Base-by-base conservation (phyloP, 1,140 invertebrate genomes). In the Eufriesea mexicana region DNA sequence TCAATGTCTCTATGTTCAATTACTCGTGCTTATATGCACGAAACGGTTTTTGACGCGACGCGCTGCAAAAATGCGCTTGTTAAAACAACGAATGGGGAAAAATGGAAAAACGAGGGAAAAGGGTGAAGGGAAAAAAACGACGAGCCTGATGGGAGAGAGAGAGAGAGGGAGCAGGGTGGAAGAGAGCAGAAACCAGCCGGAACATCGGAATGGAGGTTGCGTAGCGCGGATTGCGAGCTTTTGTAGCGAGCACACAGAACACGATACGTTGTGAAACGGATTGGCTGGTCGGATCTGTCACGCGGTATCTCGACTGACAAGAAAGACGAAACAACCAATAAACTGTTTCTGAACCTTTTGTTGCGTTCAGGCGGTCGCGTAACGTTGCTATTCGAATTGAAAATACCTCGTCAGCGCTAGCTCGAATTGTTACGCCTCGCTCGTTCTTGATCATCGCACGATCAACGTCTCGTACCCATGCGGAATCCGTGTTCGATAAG, bases 241-340 rank as follows among this genome's bases (percentile, higher is more conserved):
- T 87, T 68, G 85, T 73, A 75, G 66, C 64, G 20, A 49, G 79
- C 61, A 71, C 85, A 83, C 70, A 83, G 61, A 71, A 55, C 61
- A 78, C 74, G 62, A 68, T 67, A 84, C 85, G 85, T 88, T 83
- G 86, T 66, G 83, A 88, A 87, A 88, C 86, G 87, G 87, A 88
- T 88, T 88, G 87, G 87, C 84, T 85, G 86, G 87, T 79, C 75
- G 86, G 79, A 88, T 88, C 86, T 88, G 87, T 88, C 87, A 88
- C 86, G 86, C 79, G 87, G 86, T 88, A 88, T 88, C 87, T 81
- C 79, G 78, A 89, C 75, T 85, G 87, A 88, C 87, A 88, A 85
- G 87, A 85, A 88, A 88, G 83, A 88, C 87, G 86, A 77, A 88
- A 89, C 86, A 88, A 83, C 87, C 87, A 89, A 89, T 89, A 86